phyloP scores from a whole-genome alignment of 2,797 vertebrate species.

The Somateria mollissima region DNA sequence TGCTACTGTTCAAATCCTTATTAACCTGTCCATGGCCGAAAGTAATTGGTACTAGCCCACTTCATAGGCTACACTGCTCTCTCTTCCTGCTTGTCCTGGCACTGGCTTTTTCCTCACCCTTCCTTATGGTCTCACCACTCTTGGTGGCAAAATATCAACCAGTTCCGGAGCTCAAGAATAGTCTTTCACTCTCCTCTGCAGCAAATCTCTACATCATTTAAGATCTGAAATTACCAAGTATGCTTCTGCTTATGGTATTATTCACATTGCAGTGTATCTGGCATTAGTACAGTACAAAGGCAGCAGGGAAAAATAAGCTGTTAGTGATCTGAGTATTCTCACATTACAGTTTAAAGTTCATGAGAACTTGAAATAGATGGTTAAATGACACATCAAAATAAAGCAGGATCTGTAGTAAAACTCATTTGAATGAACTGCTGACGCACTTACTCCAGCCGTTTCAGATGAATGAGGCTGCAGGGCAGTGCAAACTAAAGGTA shows the following conservation, averaged over 20 bases:
- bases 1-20: background rate
- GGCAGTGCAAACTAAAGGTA: background rate
- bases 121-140: background rate
- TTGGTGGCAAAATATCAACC: background rate
- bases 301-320: background rate
- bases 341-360: background rate
- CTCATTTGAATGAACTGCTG: background rate
- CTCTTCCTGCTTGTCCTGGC: background rate
- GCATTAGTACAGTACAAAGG: background rate
- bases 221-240: background rate
- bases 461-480: background rate
- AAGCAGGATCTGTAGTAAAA: background rate
- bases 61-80: background rate
- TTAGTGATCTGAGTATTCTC: background rate
- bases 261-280: background rate
- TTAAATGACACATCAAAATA: background rate
- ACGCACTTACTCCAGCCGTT: background rate
- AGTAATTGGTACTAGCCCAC: background rate
- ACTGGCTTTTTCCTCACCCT: background rate
- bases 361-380: background rate
- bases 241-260: background rate
- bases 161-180: background rate
- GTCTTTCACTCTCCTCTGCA: background rate
- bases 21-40: background rate
- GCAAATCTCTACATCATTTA: background rate